Evolutionary conservation across 2,113 vertebrate species (phyloP).

Genomic region (Rhynchomys soricoides): DNA sequence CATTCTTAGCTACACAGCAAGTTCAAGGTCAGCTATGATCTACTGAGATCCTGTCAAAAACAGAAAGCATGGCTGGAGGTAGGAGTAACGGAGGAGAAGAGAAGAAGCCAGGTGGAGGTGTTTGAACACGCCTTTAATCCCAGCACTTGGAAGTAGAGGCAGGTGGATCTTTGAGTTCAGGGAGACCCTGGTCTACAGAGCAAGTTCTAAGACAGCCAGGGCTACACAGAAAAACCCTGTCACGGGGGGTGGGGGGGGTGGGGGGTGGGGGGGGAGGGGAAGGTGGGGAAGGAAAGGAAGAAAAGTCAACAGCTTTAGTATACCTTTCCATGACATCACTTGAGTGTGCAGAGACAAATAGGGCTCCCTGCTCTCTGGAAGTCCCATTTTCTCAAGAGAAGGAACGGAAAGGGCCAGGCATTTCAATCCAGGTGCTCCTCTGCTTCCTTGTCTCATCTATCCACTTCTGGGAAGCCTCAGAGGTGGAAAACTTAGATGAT

Average conservation of each 20-base stretch:
- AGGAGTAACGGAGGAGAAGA: neutral
- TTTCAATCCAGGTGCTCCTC: neutral
- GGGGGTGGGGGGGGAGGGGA: too few species aligned
- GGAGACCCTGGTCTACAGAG: neutral
- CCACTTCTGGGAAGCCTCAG: neutral
- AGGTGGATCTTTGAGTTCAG: neutral
- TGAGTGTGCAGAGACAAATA: conserved; percentile 43
- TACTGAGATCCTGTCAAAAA: neutral
- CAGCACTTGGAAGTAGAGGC: neutral
- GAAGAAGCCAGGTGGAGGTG: too few species aligned
- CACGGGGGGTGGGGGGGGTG: too few species aligned
- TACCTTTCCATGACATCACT: neutral
- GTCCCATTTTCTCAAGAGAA: conserved; percentile 44
- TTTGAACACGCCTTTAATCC: neutral
- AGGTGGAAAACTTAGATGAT: neutral
- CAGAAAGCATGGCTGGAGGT: neutral
- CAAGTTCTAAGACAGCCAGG: neutral
- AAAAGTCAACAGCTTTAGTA: neutral
- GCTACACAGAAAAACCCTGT: too few species aligned
- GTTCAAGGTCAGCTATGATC: neutral
- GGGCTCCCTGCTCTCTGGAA: neutral
- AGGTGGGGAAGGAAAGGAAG: neutral
- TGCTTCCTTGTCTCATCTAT: neutral
- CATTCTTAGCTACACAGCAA: neutral
- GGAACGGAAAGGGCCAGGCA: neutral